Evolutionary conservation across 2,797 vertebrate genomes (phyloP), one percentile per base, ranked within the genome.

Genomic region (Alca torda): DNA sequence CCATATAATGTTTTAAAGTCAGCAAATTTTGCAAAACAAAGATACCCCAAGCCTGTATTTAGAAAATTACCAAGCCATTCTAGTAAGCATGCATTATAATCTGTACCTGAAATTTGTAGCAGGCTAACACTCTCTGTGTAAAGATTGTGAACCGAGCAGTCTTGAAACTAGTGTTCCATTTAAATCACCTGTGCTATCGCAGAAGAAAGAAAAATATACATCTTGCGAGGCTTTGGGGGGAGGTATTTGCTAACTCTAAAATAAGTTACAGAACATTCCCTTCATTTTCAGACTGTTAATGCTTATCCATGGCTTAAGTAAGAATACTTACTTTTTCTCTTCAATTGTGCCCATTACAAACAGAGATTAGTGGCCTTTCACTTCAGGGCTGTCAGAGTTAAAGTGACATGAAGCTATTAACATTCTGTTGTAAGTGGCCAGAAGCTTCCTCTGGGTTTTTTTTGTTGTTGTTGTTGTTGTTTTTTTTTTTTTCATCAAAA

Each of bases 401-500:
- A 98, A 98, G 98, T 98, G 98, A 98, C 97, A 97, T 73, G 89
- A 90, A 98, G 98, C 98, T 98, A 98, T 98, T 99, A 99, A 98
- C 98, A 98, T 99, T 99, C 98, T 99, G 93, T 97, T 98, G 96
- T 98, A 98, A 98, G 98, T 98, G 97, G 96, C 89, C 96, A 96
- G 96, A 96, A 96, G 89, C 98, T 97, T 97, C 97, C 93, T 96
- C 94, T 96, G 95, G 6, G 7, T 10, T 21, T 19, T 14, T 39
- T 14, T 54, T 26, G n/a, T n/a, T n/a, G n/a, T n/a, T n/a, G n/a
- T n/a, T n/a, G n/a, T n/a, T n/a, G n/a, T n/a, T 31, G 39, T 53
- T 84, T 35, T 46, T 24, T 28, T 35, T 96, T 97, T 98, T 97
- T 94, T 93, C 64, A 88, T 97, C 81, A 92, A 96, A 98, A 98